Evolutionary conservation across 1,140 invertebrate genomes (phyloP).

Genomic region (Mesaphorura yosii): DNA sequence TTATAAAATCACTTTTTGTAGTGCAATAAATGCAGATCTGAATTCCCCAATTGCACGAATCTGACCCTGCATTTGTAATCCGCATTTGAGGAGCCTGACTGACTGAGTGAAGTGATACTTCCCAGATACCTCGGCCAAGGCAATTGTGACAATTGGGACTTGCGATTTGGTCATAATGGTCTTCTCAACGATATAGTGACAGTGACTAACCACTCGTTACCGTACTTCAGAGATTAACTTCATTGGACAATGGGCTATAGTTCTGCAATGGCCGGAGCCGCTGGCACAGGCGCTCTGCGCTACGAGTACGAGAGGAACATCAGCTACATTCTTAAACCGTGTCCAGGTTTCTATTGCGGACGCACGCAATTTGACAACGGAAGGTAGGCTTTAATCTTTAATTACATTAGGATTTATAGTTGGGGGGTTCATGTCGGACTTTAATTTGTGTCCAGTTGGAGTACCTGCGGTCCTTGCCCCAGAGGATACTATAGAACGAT

Average conservation of each 20-base stretch:
- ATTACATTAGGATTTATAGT: slow-evolving; percentile 3
- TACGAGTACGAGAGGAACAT: slow-evolving; percentile 20
- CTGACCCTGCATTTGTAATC: no score
- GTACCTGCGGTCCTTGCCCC: slow-evolving; percentile 73
- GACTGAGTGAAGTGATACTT: no score
- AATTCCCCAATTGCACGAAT: no score
- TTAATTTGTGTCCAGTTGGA: slow-evolving; percentile 40
- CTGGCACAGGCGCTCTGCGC: slow-evolving; percentile 3
- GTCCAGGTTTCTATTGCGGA: slow-evolving; percentile 80
- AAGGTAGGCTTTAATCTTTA: slow-evolving; percentile 35
- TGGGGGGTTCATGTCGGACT: not conserved
- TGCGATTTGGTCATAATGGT: not conserved
- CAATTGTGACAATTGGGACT: no score
- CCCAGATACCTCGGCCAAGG: no score
- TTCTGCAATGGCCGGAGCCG: not conserved
- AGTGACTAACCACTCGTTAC: not conserved
- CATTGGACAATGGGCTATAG: not conserved
- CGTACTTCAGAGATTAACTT: not conserved
- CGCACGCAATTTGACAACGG: slow-evolving; percentile 50
- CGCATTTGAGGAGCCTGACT: no score
- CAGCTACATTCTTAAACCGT: slow-evolving; percentile 34
- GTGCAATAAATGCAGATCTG: no score
- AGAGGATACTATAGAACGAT: slow-evolving; percentile 62
- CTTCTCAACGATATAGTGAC: not conserved
- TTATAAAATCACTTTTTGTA: no score